Evolutionary conservation across 2,113 vertebrate species (phyloP).

Genomic region (Halcyon senegalensis): DNA sequence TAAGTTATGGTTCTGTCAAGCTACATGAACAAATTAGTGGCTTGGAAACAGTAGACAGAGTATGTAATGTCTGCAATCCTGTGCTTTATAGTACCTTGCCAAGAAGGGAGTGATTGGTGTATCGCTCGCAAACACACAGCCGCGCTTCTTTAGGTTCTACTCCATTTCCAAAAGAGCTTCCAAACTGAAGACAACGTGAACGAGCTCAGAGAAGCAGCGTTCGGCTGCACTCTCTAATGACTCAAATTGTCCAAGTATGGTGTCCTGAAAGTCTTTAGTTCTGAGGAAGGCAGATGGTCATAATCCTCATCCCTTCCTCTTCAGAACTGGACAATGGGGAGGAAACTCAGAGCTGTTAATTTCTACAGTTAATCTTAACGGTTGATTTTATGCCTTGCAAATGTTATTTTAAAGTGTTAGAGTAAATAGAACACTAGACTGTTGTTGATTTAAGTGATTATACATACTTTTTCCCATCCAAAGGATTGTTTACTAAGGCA

Average conservation of each 20-base stretch:
- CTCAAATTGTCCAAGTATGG: background rate
- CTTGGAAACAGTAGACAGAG: slow-evolving; percentile 23
- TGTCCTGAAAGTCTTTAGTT: background rate
- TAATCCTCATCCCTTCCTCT: slow-evolving; percentile 7
- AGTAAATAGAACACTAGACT: slow-evolving; percentile 52
- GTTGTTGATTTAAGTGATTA: slow-evolving; percentile 68
- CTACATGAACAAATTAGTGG: background rate
- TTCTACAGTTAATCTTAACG: slow-evolving; percentile 25
- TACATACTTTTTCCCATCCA: slow-evolving; percentile 51
- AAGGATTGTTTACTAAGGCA: slow-evolving; percentile 54
- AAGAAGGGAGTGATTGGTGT: background rate
- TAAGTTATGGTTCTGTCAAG: background rate
- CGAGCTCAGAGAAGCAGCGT: background rate
- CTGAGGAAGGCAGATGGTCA: background rate
- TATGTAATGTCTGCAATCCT: slow-evolving; percentile 19
- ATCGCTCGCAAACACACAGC: background rate
- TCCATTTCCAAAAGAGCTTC: background rate
- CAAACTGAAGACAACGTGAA: background rate
- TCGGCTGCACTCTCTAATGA: background rate
- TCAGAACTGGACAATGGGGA: slow-evolving; percentile 28
- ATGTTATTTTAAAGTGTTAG: slow-evolving; percentile 55
- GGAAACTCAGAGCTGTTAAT: slow-evolving; percentile 38
- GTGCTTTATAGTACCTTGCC: background rate
- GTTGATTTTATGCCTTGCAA: slow-evolving; percentile 44
- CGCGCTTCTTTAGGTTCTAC: background rate